Percentiles rank a stretch among this genome's conserved stretches.
phyloP scores from a whole-genome alignment of 2,888 invertebrate species.

The Matsumyia berberina region DNA sequence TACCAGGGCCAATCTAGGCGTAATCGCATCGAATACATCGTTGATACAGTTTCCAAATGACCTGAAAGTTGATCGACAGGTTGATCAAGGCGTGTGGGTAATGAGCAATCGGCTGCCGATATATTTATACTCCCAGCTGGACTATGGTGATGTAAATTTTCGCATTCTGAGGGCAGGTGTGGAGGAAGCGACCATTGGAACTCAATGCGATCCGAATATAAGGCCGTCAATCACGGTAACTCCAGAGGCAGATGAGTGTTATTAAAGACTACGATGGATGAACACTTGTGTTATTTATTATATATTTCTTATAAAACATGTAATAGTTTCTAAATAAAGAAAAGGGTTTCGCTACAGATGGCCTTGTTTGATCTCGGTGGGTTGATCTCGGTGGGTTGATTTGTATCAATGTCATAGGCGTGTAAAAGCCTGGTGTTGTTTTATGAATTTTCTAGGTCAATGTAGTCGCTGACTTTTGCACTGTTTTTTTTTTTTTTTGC shows the following conservation, averaged over 20 bases:
- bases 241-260: slow-evolving; percentile 64
- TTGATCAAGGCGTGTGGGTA: slow-evolving; percentile 89
- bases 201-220: slow-evolving; percentile 88
- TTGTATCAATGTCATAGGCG: no score
- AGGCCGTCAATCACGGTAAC: slow-evolving; percentile 33
- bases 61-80: slow-evolving; percentile 89
- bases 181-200: slow-evolving; percentile 87
- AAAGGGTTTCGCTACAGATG: neutral
- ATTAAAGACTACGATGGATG: slow-evolving; percentile 9
- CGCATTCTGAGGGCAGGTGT: slow-evolving; percentile 89
- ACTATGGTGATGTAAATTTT: slow-evolving; percentile 89
- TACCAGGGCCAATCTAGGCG: slow-evolving; percentile 86
- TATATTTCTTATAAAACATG: neutral
- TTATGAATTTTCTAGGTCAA: no score
- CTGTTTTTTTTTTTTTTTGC: no score
- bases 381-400: no score
- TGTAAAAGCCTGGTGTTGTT: no score
- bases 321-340: neutral
- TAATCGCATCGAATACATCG: slow-evolving; percentile 80
- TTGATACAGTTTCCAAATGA: slow-evolving; percentile 93
- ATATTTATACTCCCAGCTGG: slow-evolving; percentile 88
- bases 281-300: neutral
- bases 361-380: neutral
- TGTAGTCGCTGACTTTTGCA: no score
- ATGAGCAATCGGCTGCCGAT: slow-evolving; percentile 90